Base-by-base conservation (phyloP, 2,797 vertebrate species). In the Falco cherrug region DNA sequence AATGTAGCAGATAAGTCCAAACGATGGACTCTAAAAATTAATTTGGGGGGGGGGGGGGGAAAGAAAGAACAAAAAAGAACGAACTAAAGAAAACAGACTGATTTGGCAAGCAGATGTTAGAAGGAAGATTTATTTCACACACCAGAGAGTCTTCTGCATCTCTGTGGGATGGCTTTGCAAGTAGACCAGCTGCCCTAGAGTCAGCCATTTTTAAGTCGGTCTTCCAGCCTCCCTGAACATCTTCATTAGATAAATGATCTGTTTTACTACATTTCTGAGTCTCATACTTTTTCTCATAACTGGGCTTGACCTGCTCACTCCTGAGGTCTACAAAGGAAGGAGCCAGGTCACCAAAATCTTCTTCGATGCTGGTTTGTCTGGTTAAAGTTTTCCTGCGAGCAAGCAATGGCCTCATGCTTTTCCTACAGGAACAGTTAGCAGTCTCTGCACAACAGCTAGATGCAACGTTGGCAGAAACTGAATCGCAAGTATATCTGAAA, bases 301-400 rank as follows among this genome's bases (percentile, higher is more conserved):
- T 90, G 96, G 94, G 87, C 94, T 92, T 97, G 92, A 80, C 69
- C 75, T 98, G 98, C 76, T 97, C 96, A 82, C 95, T 98, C 93
- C 97, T 98, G 97, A 98, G 93, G 92, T 98, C 98, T 25, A 97
- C 98, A 25, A 97, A 89, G 94, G 98, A 97, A 39, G 94, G 91
- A 35, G 97, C 97, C 76, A 96, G 76, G 48, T 99, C 98, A 76
- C 98, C 98, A 97, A 98, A 98, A 93, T 99, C 99, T 95, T 99
- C 99, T 97, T 99, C 99, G 64, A 99, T 64, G 95, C 99, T 99
- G 98, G 97, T 98, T 97, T 99, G 99, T 33, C 99, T 98, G 17
- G 98, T 99, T 90, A 99, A 97, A 4, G 99, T 99, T 95, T 98
- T 98, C 96, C 99, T 99, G 84, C 99, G 99, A 74, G 98, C 99